phyloP scores from a whole-genome alignment of 2,797 vertebrate species.

The Sciurus vulgaris region DNA sequence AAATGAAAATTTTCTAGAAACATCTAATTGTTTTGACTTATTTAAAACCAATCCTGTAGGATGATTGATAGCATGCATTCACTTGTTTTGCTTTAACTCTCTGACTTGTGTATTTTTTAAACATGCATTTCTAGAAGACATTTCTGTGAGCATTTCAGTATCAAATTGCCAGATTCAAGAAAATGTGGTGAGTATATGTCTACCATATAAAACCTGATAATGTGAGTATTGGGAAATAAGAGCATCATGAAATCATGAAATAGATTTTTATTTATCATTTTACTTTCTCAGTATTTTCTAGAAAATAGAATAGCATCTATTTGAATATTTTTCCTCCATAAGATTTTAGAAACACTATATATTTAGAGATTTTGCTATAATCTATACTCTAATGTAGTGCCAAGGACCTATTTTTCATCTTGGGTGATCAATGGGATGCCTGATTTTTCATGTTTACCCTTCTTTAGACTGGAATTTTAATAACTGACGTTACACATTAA shows the following conservation, averaged over 20 bases:
- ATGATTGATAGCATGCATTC: conserved; percentile 19
- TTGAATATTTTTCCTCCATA: conserved; percentile 33
- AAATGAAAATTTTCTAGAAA: conserved; percentile 37
- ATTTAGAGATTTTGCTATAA: conserved; percentile 12
- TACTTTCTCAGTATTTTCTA: conserved; percentile 52
- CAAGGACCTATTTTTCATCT: conserved; percentile 6
- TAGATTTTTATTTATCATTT: conserved; percentile 30
- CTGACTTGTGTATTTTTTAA: conserved; percentile 35
- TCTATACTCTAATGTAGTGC: background rate
- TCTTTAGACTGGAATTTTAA: conserved; percentile 19
- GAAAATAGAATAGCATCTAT: conserved; percentile 49
- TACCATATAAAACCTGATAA: conserved; percentile 70
- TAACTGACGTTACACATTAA: background rate
- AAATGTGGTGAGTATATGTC: conserved; percentile 94
- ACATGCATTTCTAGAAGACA: conserved; percentile 91
- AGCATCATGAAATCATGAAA: conserved; percentile 67
- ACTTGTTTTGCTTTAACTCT: background rate
- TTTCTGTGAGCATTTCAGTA: conserved; percentile 97
- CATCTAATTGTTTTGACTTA: conserved; percentile 43
- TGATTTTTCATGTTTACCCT: conserved; percentile 28
- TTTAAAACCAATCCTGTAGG: background rate
- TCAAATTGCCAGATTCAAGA: conserved; percentile 98
- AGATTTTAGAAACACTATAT: conserved; percentile 8
- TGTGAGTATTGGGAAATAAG: conserved; percentile 72
- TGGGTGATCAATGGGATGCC: background rate